Evolutionary conservation across 2,888 invertebrate genomes (phyloP).

Genomic region (Neria commutata): DNA sequence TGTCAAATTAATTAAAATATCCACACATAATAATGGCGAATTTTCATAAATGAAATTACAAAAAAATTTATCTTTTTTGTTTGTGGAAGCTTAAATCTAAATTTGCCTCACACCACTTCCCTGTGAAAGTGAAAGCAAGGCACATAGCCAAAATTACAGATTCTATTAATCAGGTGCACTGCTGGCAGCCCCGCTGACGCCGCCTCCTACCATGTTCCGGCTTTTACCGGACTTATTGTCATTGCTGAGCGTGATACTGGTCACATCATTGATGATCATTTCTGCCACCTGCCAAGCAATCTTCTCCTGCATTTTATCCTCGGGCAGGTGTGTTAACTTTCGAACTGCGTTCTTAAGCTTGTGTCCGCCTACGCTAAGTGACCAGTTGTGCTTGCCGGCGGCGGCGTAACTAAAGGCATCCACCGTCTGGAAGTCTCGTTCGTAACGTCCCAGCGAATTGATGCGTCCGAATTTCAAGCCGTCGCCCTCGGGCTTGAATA

Average conservation of each 20-base stretch:
- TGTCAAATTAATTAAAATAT: no score
- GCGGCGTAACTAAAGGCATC: slow-evolving; percentile 63
- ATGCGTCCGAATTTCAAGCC: slow-evolving; percentile 86
- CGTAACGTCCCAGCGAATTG: slow-evolving; percentile 87
- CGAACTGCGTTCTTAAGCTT: slow-evolving; percentile 69
- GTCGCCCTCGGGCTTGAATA: slow-evolving; percentile 57
- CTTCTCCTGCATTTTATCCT: slow-evolving; percentile 91
- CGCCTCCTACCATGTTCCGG: no score
- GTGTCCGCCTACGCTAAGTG: slow-evolving; percentile 56
- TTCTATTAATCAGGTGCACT: no score
- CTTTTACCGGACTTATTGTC: not conserved
- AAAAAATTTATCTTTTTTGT: no score
- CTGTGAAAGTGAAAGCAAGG: no score
- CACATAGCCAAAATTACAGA: no score
- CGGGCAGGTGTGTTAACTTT: slow-evolving; percentile 80
- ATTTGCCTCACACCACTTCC: no score
- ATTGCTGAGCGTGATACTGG: slow-evolving; percentile 71
- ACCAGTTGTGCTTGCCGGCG: slow-evolving; percentile 50
- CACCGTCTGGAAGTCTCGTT: slow-evolving; percentile 79
- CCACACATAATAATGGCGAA: no score
- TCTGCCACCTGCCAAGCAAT: slow-evolving; percentile 97
- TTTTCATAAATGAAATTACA: no score
- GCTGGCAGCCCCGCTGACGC: no score
- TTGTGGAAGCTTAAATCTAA: no score
- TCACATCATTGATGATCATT: slow-evolving; percentile 96